Evolutionary conservation across 2,888 invertebrate species (phyloP).

Genomic region (Dorcus parallelipipedus): DNA sequence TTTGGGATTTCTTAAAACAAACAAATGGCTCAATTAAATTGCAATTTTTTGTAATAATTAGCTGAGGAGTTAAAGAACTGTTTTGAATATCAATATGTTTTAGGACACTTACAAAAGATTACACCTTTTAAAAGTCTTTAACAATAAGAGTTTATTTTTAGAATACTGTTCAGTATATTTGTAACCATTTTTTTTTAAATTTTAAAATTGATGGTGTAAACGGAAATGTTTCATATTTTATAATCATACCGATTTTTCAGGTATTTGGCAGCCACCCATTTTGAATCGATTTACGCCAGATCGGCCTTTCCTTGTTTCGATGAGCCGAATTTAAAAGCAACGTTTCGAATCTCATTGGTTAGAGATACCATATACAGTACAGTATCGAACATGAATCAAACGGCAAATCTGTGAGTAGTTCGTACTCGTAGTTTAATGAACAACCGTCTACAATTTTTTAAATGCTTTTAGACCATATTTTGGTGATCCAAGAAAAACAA

Average conservation of each 20-base stretch:
- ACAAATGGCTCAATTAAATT: too few species aligned
- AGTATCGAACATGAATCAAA: constrained; percentile 2
- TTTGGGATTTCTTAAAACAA: too few species aligned
- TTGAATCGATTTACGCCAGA: constrained; percentile 51
- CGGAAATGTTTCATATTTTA: constrained; percentile 3
- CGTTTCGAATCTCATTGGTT: constrained; percentile 46
- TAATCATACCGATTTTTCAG: constrained; percentile 4
- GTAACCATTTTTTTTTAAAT: neutral
- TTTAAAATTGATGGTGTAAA: constrained; percentile 1
- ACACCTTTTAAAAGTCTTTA: too few species aligned
- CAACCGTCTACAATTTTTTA: too few species aligned
- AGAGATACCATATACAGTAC: constrained; percentile 5
- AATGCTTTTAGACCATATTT: neutral
- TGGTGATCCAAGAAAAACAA: neutral
- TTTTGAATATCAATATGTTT: too few species aligned
- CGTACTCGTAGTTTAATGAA: too few species aligned
- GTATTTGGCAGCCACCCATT: constrained; percentile 11
- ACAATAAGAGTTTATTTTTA: neutral
- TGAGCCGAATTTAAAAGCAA: constrained; percentile 50
- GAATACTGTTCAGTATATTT: constrained; percentile 8
- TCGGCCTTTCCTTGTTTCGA: constrained; percentile 74
- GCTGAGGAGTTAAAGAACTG: too few species aligned
- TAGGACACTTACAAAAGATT: neutral
- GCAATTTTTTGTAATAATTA: too few species aligned
- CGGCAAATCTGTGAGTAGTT: neutral